phyloP scores from a whole-genome alignment of 2,888 invertebrate genomes.

The Bombylius discolor region DNA sequence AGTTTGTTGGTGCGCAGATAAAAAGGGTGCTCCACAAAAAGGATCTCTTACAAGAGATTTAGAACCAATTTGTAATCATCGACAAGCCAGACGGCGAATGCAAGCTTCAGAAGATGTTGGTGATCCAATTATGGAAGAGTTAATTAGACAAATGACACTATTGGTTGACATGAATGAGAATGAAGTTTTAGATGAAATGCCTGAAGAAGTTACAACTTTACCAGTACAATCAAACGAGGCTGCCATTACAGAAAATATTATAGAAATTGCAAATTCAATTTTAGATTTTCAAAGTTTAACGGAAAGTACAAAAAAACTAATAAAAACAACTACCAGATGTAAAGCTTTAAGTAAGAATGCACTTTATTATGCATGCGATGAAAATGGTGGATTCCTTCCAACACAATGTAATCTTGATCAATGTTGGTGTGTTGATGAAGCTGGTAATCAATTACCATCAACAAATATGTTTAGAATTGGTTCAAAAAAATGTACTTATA shows the following conservation, averaged over 20 bases:
- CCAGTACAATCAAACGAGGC: neutral
- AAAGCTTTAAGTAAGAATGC: constrained; percentile 35
- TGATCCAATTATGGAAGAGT: constrained; percentile 50
- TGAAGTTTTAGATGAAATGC: constrained; percentile 13
- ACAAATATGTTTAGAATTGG: constrained; percentile 46
- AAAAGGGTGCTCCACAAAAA: constrained; percentile 66
- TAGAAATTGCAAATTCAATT: constrained; percentile 27
- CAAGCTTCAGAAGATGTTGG: constrained; percentile 33
- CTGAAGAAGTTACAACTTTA: constrained; percentile 11
- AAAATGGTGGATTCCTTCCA: constrained; percentile 57
- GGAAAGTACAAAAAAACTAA: constrained; percentile 23
- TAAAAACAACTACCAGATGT: constrained; percentile 35
- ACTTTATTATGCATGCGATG: constrained; percentile 43
- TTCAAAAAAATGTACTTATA: constrained; percentile 45
- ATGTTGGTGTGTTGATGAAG: constrained; percentile 82
- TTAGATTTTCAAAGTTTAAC: constrained; percentile 31
- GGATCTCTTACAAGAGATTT: constrained; percentile 64
- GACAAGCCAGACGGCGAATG: constrained; percentile 55
- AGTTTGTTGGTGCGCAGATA: constrained; percentile 79
- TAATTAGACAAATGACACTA: constrained; percentile 52
- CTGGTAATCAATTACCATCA: constrained; percentile 54
- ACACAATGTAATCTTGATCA: constrained; percentile 55
- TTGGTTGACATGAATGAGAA: constrained; percentile 38
- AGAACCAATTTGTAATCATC: constrained; percentile 65
- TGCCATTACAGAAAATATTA: constrained; percentile 24